Base-by-base conservation (phyloP, 2,888 invertebrate genomes). In the Aphodius sticticus region DNA sequence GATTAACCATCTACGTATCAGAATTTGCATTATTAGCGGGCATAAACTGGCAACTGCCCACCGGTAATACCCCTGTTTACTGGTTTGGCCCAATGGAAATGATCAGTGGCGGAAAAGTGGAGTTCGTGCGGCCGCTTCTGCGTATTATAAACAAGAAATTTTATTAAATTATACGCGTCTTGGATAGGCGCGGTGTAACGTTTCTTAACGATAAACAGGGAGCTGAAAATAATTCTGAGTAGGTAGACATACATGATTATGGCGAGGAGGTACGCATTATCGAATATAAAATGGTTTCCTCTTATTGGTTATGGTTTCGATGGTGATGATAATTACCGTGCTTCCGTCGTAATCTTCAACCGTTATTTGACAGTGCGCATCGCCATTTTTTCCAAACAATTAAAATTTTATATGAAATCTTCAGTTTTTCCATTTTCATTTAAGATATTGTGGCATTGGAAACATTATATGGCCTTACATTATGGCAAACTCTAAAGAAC, bases 1-100 rank as follows among this genome's bases (percentile, higher is more conserved):
- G 82, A 84, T 84, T 83, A 83, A 79, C 81, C 80, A 83, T 82
- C 82, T 35, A 69, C 76, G 75, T 6, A 78, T 82, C 80, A 82
- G 77, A 82, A 83, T 83, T 82, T 83, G 82, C 83, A 83, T 83
- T 82, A 83, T 83, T 83, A 82, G 82, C 82, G 82, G 81, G 80
- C 83, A 82, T 83, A 83, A 83, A 83, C 81, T 79, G 80, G 80
- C 74, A 37, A 37, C 78, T 53, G 78, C 78, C 78, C 71, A 38
- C 26, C 26, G 78, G 78, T 78, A 78, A 78, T 78, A 78, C 72
- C 78, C 78, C 78, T 78, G 78, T 78, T 78, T 78, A 78, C 72
- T 72, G 71, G 72, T 38, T 26, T 26, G 71, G 26, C 26, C 74
- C 74, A 74, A 74, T 74, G 74, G 74, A 74, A 74, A 74, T 74